Percentiles rank a stretch among this genome's conserved stretches.
Conservation (phyloP, 1,140 invertebrate genomes). For the Piezodorus guildinii region DNA sequence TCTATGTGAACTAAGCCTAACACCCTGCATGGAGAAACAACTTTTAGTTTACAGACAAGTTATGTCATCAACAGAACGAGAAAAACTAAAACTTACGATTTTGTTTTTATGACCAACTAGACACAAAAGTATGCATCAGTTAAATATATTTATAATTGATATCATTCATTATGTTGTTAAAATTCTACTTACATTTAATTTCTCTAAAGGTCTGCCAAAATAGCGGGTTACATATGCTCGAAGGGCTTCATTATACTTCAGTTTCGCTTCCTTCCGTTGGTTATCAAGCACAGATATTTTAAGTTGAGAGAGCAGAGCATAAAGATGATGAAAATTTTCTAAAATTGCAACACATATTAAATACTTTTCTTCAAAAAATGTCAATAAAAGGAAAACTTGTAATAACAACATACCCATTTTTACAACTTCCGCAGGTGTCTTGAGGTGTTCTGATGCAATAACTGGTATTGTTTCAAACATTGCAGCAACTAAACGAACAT, state of each 20-base stretch:
- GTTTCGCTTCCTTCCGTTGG: conserved; percentile 82
- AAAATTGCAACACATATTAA: conserved; percentile 36
- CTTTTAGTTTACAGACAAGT: no score
- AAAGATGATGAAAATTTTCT: conserved; percentile 95
- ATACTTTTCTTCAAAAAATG: not conserved
- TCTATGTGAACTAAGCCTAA: no score
- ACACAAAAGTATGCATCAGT: no score
- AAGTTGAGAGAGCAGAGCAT: conserved; percentile 72
- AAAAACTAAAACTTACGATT: no score
- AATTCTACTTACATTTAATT: conserved; percentile 65
- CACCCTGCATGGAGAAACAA: no score
- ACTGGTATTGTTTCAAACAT: conserved; percentile 76
- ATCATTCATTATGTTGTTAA: no score
- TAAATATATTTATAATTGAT: no score
- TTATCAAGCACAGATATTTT: conserved; percentile 84
- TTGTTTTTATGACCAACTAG: no score
- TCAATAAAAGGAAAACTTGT: not conserved
- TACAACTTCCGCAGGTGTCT: conserved; percentile 88
- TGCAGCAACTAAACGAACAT: conserved; percentile 67
- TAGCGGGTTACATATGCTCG: conserved; percentile 85
- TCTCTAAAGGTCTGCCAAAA: conserved; percentile 90
- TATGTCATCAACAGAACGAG: no score
- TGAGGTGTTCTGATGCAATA: conserved; percentile 75
- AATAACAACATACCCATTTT: conserved; percentile 60
- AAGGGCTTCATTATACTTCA: conserved; percentile 81